These are phyloP conservation scores for Pristionchus maxplancki DNA, from an alignment of 2,888 invertebrate genomes.

Conservation along the genomic window DNA sequence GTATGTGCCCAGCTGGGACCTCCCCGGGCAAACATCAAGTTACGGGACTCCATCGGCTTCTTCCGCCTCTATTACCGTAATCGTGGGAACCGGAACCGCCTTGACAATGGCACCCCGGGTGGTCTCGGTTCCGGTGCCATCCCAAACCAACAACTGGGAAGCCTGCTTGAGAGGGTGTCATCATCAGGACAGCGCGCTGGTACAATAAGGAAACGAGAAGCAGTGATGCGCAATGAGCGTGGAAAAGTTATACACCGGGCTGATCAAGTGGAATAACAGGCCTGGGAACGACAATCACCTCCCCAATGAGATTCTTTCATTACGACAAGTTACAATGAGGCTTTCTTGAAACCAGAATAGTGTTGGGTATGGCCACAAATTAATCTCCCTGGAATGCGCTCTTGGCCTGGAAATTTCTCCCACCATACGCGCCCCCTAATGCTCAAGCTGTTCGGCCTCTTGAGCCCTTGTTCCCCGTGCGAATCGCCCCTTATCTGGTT, in stretches of 20 bases:
- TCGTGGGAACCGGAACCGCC: conserved; percentile 16
- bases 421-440: neutral
- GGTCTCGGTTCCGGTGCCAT: conserved; percentile 1
- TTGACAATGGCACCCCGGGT: conserved; percentile 9
- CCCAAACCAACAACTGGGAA: neutral
- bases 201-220: neutral
- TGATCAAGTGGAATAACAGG: neutral
- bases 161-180: conserved; percentile 4
- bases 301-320: neutral
- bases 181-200: neutral
- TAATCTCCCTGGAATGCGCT: neutral
- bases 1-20: neutral
- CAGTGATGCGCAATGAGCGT: conserved; percentile 10
- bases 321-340: neutral
- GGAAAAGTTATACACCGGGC: neutral
- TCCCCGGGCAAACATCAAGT: neutral
- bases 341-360: neutral
- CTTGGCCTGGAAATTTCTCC: neutral
- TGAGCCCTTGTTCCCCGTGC: neutral
- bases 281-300: neutral
- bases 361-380: neutral
- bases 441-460: neutral
- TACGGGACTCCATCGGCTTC: neutral
- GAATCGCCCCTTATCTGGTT: neutral
- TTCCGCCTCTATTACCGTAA: conserved; percentile 38